Percentiles rank a stretch among this genome's conserved stretches.
Evolutionary conservation across 2,113 vertebrate genomes (phyloP).

Genomic region (Odobenus rosmarus): DNA sequence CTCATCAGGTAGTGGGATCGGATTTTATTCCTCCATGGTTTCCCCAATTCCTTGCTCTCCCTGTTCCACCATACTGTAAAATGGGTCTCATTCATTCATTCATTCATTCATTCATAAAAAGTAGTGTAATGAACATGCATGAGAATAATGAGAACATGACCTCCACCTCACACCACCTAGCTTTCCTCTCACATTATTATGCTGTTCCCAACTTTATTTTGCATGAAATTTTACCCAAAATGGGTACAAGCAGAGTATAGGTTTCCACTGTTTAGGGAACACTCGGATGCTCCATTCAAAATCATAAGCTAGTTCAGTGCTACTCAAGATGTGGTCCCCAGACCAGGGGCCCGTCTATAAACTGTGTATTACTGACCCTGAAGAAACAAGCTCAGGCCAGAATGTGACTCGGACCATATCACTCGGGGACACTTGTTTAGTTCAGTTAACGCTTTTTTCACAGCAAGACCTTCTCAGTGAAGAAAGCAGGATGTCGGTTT

Average conservation of each 20-base stretch:
- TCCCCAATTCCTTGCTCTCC: neutral
- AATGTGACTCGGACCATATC: neutral
- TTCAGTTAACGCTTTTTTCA: neutral
- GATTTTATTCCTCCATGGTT: neutral
- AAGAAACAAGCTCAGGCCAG: neutral
- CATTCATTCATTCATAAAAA: neutral
- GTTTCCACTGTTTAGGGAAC: neutral
- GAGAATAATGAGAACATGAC: neutral
- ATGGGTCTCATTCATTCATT: too few species aligned
- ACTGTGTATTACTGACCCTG: neutral
- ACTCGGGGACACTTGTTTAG: neutral
- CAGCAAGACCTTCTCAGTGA: neutral
- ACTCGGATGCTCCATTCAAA: neutral
- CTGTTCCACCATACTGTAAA: accelerated
- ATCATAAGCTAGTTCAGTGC: neutral
- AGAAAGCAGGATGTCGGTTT: neutral
- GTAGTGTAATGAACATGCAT: neutral
- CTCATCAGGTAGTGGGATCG: too few species aligned
- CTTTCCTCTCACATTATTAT: neutral
- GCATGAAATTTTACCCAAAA: neutral
- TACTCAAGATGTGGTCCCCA: neutral
- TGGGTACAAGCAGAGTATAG: neutral
- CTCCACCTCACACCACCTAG: neutral
- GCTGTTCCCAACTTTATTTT: neutral
- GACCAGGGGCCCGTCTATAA: neutral